Evolutionary conservation across 2,888 invertebrate genomes (phyloP).

Genomic region (Drosophila conformis): DNA sequence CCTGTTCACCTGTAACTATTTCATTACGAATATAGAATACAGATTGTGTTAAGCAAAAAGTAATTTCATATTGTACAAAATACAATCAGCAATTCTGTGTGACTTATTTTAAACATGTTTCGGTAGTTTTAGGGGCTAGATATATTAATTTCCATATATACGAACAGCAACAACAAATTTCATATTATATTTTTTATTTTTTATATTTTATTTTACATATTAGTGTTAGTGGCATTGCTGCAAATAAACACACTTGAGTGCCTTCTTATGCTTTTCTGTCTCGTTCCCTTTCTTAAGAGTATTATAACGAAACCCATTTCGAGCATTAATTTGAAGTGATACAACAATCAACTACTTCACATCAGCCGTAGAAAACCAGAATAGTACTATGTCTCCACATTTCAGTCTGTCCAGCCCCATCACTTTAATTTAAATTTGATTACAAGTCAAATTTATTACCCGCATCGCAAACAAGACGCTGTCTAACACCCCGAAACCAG

Average conservation of each 20-base stretch:
- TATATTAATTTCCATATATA: background rate
- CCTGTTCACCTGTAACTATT: accelerated
- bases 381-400: constrained; percentile 6
- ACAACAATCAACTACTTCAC: constrained; percentile 12
- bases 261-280: background rate
- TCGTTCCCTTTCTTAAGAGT: background rate
- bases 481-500: constrained; percentile 22
- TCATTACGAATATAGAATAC: background rate
- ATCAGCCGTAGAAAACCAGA: constrained; percentile 16
- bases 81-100: background rate
- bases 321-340: constrained; percentile 1
- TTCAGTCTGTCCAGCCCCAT: constrained; percentile 22
- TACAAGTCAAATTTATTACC: constrained; percentile 74
- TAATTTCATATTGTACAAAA: background rate
- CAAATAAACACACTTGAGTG: background rate
- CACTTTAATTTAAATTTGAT: constrained; percentile 79
- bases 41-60: background rate
- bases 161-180: background rate
- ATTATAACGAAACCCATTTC: background rate
- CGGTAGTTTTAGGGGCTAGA: background rate
- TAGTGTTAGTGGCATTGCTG: background rate
- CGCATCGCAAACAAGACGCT: constrained; percentile 55
- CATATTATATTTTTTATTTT: background rate
- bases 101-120: background rate
- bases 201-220: too few relatives aligned